Evolutionary conservation across 2,797 vertebrate species (phyloP).

Genomic region (Amblyraja radiata): DNA sequence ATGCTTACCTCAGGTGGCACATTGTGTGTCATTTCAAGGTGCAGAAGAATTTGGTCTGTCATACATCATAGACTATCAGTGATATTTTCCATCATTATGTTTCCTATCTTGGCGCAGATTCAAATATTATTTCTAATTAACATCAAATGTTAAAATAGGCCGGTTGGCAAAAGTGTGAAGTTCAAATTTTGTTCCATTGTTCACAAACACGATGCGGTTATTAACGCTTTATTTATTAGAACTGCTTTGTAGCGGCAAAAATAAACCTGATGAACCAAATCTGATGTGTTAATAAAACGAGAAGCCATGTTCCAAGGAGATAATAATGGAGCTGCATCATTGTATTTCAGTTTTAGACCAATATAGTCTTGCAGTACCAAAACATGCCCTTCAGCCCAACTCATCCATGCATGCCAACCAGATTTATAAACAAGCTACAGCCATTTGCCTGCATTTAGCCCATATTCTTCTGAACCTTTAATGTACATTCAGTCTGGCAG

Average conservation of each 20-base stretch:
- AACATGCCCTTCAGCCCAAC: too few relatives aligned
- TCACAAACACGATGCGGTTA: not conserved
- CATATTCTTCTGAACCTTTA: too few relatives aligned
- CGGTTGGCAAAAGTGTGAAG: not conserved
- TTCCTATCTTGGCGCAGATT: not conserved
- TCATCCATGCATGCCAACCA: too few relatives aligned
- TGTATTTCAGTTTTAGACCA: not conserved
- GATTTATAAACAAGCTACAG: too few relatives aligned
- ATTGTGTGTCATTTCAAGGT: not conserved
- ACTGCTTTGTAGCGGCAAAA: not conserved
- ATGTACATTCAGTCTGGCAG: not conserved
- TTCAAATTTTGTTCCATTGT: not conserved
- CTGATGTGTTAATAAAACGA: too few relatives aligned
- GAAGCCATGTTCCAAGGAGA: not conserved
- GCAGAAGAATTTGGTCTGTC: not conserved
- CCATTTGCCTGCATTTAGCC: too few relatives aligned
- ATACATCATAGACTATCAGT: not conserved
- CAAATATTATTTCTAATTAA: not conserved
- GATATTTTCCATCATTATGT: not conserved
- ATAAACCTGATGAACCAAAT: not conserved
- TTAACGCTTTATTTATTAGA: not conserved
- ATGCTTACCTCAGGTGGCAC: not conserved
- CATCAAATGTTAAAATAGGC: not conserved
- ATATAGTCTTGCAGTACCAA: too few relatives aligned
- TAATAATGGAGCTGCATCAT: not conserved